Conservation (phyloP, 1,140 invertebrate genomes). For the Halyomorpha halys region DNA sequence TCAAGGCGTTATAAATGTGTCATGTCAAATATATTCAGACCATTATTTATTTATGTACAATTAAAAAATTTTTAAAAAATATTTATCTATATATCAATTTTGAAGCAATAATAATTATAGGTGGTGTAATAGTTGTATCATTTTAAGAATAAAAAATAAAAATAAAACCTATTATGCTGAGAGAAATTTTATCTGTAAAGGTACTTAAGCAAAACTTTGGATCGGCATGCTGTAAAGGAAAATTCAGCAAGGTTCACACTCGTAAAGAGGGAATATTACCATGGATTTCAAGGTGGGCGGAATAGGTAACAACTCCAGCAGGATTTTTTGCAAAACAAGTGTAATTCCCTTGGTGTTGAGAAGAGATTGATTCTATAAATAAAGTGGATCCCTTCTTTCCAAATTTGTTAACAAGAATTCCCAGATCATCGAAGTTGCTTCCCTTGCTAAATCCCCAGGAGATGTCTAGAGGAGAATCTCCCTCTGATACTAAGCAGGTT, state of each 20-base stretch:
- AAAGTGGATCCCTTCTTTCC: constrained; percentile 58
- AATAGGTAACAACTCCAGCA: constrained; percentile 41
- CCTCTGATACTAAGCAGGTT: constrained; percentile 34
- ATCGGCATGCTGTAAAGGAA: not conserved
- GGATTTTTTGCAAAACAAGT: constrained; percentile 54
- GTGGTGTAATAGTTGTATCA: too few relatives aligned
- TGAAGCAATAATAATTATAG: too few relatives aligned
- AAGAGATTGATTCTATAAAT: constrained; percentile 46
- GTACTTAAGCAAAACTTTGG: constrained; percentile 1
- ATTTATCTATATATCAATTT: too few relatives aligned
- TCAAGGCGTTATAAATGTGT: not conserved
- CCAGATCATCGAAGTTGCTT: constrained; percentile 24
- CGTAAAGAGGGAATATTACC: constrained; percentile 22
- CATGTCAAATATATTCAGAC: too few relatives aligned
- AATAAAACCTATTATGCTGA: too few relatives aligned
- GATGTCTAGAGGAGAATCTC: constrained; percentile 35
- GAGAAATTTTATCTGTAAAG: too few relatives aligned
- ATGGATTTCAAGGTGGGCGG: constrained; percentile 28
- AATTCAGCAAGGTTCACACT: constrained; percentile 9
- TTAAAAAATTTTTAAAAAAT: too few relatives aligned
- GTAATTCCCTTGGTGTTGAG: constrained; percentile 48
- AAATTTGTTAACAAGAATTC: constrained; percentile 41
- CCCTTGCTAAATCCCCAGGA: constrained; percentile 33
- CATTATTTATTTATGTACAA: too few relatives aligned
- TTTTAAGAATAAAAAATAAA: too few relatives aligned